Conservation (phyloP, 2,113 vertebrate genomes). For the Peucedramus taeniatus region DNA sequence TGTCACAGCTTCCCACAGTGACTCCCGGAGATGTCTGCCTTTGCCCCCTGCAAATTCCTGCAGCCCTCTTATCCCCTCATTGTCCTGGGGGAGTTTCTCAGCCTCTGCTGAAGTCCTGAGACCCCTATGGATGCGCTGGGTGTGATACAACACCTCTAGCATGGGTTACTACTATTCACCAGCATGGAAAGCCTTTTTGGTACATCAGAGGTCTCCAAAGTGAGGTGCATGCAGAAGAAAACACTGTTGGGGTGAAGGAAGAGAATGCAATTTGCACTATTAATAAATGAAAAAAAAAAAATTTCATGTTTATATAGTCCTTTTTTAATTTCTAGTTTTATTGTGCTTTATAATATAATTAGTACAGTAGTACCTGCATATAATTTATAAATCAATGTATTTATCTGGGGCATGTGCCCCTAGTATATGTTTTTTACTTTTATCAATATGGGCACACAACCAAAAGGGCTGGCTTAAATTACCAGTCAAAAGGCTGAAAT, state of each 20-base stretch:
- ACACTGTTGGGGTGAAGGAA: neutral
- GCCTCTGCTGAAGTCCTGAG: neutral
- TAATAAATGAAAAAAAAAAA: neutral
- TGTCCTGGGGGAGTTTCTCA: neutral
- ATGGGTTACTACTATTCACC: neutral
- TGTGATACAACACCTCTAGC: neutral
- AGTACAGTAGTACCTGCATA: neutral
- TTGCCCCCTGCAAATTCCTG: neutral
- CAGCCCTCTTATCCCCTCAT: neutral
- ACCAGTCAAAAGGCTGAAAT: neutral
- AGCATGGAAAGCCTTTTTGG: neutral
- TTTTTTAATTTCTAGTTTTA: neutral
- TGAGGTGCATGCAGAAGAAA: neutral
- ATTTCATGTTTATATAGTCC: neutral
- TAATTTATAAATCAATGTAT: neutral
- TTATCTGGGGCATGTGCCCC: neutral
- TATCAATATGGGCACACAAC: neutral
- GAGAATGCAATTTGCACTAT: neutral
- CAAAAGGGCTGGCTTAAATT: neutral
- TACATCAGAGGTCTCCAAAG: neutral
- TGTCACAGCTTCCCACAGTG: neutral
- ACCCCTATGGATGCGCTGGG: accelerated
- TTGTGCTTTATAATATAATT: neutral
- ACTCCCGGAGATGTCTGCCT: accelerated
- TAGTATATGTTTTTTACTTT: neutral